phyloP scores from a whole-genome alignment of 2,113 vertebrate species.

The Catharus minimus region DNA sequence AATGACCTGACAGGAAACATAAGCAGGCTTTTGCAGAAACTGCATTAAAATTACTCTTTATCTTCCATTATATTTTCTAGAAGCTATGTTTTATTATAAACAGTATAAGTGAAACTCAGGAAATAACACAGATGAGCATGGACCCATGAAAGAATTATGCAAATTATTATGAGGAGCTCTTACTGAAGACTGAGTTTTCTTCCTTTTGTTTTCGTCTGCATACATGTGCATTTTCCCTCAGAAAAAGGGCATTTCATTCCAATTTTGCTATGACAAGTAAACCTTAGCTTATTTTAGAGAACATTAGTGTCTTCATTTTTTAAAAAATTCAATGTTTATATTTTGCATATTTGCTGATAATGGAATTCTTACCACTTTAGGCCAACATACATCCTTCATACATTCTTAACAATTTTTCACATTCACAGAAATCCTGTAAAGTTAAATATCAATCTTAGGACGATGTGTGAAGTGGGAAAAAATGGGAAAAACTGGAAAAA shows the following conservation, averaged over 20 bases:
- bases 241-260: background rate
- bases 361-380: background rate
- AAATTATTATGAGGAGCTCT: background rate
- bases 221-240: background rate
- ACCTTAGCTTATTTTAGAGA: background rate
- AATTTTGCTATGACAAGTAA: background rate
- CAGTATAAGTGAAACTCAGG: background rate
- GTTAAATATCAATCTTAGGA: background rate
- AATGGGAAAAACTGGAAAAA: background rate
- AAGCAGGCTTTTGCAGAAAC: background rate
- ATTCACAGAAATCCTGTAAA: background rate
- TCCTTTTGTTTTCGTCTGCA: background rate
- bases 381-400: background rate
- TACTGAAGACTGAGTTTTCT: background rate
- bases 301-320: background rate
- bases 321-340: background rate
- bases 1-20: slow-evolving; percentile 6
- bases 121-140: background rate
- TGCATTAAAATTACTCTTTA: background rate
- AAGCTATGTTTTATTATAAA: slow-evolving; percentile 32
- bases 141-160: background rate
- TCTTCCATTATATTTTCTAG: slow-evolving; percentile 31
- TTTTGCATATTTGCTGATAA: background rate
- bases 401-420: background rate
- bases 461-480: background rate